These are phyloP conservation scores for Zenarchopterus dispar DNA, from an alignment of 2,797 vertebrate species.

Conservation along the genomic window DNA sequence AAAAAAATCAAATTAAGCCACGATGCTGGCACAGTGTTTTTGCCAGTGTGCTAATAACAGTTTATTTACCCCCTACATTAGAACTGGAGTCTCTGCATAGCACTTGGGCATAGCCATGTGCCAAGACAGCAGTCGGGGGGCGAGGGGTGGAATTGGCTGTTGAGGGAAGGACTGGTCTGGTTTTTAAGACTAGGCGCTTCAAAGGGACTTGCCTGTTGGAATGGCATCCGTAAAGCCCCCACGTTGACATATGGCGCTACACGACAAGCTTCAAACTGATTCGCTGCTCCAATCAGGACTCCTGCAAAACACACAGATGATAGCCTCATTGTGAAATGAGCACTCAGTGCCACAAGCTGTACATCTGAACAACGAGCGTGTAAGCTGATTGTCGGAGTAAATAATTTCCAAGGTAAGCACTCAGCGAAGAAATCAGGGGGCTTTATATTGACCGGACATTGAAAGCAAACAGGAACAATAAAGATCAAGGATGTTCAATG, in stretches of 20 bases:
- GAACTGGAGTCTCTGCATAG: conserved; percentile 62
- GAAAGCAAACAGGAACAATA: background rate
- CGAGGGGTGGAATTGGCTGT: conserved; percentile 11
- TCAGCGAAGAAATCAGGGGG: too few species aligned
- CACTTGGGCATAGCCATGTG: conserved; percentile 62
- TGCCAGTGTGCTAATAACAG: conserved; percentile 62
- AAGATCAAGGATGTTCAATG: conserved; percentile 17
- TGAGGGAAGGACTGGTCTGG: conserved; percentile 53
- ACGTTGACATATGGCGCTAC: conserved; percentile 99
- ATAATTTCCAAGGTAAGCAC: too few species aligned
- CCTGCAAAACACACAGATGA: conserved; percentile 80
- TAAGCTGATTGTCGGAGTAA: too few species aligned
- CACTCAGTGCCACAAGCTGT: conserved; percentile 22
- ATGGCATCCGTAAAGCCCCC: conserved; percentile 97
- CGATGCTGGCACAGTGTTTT: conserved; percentile 55
- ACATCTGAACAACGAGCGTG: background rate
- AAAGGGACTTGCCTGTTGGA: conserved; percentile 95
- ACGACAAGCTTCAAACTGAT: conserved; percentile 97
- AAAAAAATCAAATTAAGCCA: conserved; percentile 40
- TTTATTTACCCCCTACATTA: conserved; percentile 61
- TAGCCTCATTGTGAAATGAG: conserved; percentile 37
- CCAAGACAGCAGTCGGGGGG: conserved; percentile 72
- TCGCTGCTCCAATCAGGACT: conserved; percentile 96
- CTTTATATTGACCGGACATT: too few species aligned
- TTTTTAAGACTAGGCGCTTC: conserved; percentile 70